phyloP scores from a whole-genome alignment of 2,797 vertebrate species.

The Moxostoma hubbsi region DNA sequence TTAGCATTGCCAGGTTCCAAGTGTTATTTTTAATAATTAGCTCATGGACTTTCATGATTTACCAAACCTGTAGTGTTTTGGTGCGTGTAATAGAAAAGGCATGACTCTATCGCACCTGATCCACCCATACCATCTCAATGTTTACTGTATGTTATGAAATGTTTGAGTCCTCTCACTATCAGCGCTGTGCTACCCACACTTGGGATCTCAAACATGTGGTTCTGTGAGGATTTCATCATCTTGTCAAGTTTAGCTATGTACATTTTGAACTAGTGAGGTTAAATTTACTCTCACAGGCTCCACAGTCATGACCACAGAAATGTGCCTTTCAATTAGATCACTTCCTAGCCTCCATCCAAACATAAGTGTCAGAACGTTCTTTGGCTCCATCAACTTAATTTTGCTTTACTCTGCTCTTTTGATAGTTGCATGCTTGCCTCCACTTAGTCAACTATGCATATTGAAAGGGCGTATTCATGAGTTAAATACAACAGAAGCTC shows the following conservation, averaged over 20 bases:
- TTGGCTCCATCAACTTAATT: conserved; percentile 27
- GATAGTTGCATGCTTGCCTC: background rate
- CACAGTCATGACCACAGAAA: conserved; percentile 55
- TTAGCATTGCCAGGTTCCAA: no score
- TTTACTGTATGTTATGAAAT: no score
- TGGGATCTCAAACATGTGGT: conserved; percentile 2
- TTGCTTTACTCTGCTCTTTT: background rate
- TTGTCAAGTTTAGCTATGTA: conserved; percentile 53
- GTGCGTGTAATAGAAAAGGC: no score
- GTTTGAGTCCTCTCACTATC: background rate
- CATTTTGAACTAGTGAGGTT: conserved; percentile 53
- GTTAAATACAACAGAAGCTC: background rate
- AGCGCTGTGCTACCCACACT: background rate
- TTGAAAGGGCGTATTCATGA: background rate
- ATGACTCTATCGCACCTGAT: no score
- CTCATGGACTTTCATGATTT: background rate
- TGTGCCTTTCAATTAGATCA: conserved; percentile 58
- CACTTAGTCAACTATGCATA: background rate
- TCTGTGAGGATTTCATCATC: conserved; percentile 31
- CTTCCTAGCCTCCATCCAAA: conserved; percentile 42
- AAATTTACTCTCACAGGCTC: conserved; percentile 53
- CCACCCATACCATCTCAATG: no score
- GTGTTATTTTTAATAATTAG: no score
- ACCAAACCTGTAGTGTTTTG: background rate
- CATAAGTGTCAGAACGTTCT: conserved; percentile 25